Conservation (phyloP, 2,888 invertebrate species). For the Cataglyphis livida region DNA sequence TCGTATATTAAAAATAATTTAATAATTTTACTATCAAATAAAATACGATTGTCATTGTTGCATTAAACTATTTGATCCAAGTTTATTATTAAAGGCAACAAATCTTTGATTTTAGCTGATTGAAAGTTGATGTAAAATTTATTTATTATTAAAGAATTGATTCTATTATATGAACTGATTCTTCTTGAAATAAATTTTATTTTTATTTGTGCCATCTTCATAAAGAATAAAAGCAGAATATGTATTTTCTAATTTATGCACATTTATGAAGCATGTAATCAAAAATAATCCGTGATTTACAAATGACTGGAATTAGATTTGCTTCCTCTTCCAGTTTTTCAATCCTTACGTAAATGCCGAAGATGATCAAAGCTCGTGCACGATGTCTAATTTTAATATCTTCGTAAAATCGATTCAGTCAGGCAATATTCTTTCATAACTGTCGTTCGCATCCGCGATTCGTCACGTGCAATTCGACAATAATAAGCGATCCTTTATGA, state of each 20-base stretch:
- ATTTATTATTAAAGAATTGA: background rate
- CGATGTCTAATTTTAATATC: conserved; percentile 28
- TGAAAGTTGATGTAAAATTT: background rate
- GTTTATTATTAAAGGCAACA: background rate
- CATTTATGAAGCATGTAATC: background rate
- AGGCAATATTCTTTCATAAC: conserved; percentile 33
- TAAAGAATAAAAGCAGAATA: background rate
- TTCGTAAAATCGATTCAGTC: conserved; percentile 42
- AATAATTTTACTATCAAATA: background rate
- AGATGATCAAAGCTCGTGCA: conserved; percentile 22
- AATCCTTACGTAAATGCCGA: conserved; percentile 19
- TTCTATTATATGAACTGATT: background rate
- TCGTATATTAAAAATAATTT: conserved; percentile 2
- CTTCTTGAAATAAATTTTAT: background rate
- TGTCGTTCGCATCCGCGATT: conserved; percentile 27
- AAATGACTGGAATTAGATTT: conserved; percentile 22
- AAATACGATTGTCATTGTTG: background rate
- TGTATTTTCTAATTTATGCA: background rate
- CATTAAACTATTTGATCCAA: background rate
- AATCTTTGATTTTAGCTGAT: background rate
- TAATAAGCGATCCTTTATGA: conserved; percentile 42
- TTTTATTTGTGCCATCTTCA: background rate
- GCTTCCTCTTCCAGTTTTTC: conserved; percentile 18
- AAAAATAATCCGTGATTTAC: conserved; percentile 32
- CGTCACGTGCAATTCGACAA: conserved; percentile 35